phyloP scores from a whole-genome alignment of 1,140 invertebrate species.

The Magallana angulata region DNA sequence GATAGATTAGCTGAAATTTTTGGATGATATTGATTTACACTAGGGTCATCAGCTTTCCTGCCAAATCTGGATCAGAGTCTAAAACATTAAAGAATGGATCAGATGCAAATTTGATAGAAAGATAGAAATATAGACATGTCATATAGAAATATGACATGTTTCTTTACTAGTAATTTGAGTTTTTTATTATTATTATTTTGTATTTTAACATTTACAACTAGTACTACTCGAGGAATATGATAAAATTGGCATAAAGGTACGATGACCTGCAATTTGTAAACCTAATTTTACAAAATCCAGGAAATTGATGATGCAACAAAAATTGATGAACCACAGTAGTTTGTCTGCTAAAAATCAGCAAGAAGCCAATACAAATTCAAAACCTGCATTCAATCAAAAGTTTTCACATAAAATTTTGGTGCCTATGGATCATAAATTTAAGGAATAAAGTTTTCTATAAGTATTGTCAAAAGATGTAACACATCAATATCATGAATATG shows the following conservation, averaged over 20 bases:
- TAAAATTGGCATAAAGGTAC: slow-evolving; percentile 17
- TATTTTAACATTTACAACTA: slow-evolving; percentile 24
- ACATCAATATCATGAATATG: slow-evolving; percentile 18
- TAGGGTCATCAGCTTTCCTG: slow-evolving; percentile 18
- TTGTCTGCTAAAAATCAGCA: slow-evolving; percentile 21
- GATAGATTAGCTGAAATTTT: slow-evolving; percentile 14
- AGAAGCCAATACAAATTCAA: slow-evolving; percentile 9
- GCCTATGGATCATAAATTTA: slow-evolving; percentile 12
- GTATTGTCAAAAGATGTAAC: slow-evolving; percentile 21
- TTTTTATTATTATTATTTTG: slow-evolving; percentile 14
- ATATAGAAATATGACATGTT: slow-evolving; percentile 9
- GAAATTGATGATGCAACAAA: slow-evolving; percentile 16
- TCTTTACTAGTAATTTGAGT: neutral
- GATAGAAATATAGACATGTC: too few relatives aligned
- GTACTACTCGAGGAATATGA: slow-evolving; percentile 11
- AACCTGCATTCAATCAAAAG: neutral
- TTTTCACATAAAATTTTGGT: slow-evolving; percentile 18
- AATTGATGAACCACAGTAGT: slow-evolving; percentile 16
- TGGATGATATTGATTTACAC: slow-evolving; percentile 8
- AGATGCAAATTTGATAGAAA: slow-evolving; percentile 21
- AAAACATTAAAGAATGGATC: too few relatives aligned
- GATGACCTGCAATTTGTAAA: slow-evolving; percentile 21
- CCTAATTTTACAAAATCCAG: slow-evolving; percentile 17
- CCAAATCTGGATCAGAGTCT: slow-evolving; percentile 19
- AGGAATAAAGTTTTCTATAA: slow-evolving; percentile 23